Base-by-base conservation (phyloP, 2,797 vertebrate species). In the Myoxocephalus aenaeus region DNA sequence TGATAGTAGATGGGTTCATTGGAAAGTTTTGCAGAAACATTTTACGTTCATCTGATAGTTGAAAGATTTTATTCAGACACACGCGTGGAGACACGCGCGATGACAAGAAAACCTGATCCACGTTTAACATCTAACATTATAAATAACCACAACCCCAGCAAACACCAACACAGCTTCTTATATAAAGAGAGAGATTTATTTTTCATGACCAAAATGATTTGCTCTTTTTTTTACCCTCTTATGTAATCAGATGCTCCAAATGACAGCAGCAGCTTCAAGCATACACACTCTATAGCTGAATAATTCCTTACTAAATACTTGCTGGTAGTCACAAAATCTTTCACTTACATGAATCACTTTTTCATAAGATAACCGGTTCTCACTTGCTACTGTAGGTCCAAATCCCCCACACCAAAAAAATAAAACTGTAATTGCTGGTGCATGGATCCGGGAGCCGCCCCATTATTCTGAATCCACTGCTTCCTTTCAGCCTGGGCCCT, bases 401-500 rank as follows among this genome's bases (percentile, higher is more conserved):
- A 38, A n/a, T 7, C n/a, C 34, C 36, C 2, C 29, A 32, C 34
- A 7, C 34, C 34, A 7, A 34, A 34, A 61, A 70, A 66, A 48
- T 3, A 10, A 40, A n/a, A 65, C 40, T 14, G 7, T 14, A 70
- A 69, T 70, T 29, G 63, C 72, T 57, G 15, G 9, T 10, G 58
- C 54, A 83, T 56, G 32, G 70, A 80, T 51, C 38, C 1, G 3
- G 57, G 61, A 7, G 34, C 40, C 70, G 44, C 40, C 59, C 50
- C 63, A 65, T 80, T 83, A 76, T 82, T 75, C n/a, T 40, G 64
- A 81, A 76, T 82, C 70, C 42, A 40, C 63, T 68, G 79, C 79
- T 88, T 73, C 13, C 50, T 86, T 90, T 91, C 84, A 88, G 78
- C 56, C 90, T 65, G 66, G 89, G 87, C 84, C 58, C 3, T 59